phyloP scores from a whole-genome alignment of 2,797 vertebrate species.

The Rhadinocentrus ornatus region DNA sequence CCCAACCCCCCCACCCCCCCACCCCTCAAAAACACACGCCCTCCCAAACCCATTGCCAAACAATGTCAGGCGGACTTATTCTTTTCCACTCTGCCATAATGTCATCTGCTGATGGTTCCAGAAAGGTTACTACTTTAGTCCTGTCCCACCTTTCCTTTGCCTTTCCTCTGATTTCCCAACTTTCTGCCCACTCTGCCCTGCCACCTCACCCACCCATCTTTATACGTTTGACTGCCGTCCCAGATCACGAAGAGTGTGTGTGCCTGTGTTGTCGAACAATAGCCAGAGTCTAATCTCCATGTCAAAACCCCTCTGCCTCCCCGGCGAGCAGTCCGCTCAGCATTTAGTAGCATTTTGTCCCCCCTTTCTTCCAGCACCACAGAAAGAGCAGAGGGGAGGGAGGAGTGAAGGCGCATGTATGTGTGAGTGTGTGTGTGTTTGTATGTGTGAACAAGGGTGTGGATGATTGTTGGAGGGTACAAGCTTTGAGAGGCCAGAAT shows the following conservation, averaged over 20 bases:
- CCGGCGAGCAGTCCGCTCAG: constrained; percentile 95
- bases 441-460: constrained; percentile 20
- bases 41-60: constrained; percentile 84
- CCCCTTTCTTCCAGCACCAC: constrained; percentile 87
- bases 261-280: constrained; percentile 96
- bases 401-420: constrained; percentile 41
- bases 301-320: constrained; percentile 99
- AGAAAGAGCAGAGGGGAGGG: constrained; percentile 71
- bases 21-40: constrained; percentile 25
- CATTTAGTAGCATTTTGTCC: constrained; percentile 99
- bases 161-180: constrained; percentile 39
- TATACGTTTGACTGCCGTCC: constrained; percentile 90
- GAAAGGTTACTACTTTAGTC: constrained; percentile 82
- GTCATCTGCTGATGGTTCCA: constrained; percentile 93
- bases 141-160: constrained; percentile 40
- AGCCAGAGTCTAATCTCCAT: constrained; percentile 98
- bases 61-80: constrained; percentile 94
- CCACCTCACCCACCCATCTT: constrained; percentile 71
- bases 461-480: constrained; percentile 32
- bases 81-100: constrained; percentile 89
- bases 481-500: constrained; percentile 41
- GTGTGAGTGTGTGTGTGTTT: constrained; percentile 29
- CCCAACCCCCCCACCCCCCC: neutral
- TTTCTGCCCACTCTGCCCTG: constrained; percentile 19
- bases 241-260: constrained; percentile 85